Percentiles rank a stretch among this genome's conserved stretches.
Conservation (phyloP, 2,888 invertebrate genomes). For the Tortrix viridana region DNA sequence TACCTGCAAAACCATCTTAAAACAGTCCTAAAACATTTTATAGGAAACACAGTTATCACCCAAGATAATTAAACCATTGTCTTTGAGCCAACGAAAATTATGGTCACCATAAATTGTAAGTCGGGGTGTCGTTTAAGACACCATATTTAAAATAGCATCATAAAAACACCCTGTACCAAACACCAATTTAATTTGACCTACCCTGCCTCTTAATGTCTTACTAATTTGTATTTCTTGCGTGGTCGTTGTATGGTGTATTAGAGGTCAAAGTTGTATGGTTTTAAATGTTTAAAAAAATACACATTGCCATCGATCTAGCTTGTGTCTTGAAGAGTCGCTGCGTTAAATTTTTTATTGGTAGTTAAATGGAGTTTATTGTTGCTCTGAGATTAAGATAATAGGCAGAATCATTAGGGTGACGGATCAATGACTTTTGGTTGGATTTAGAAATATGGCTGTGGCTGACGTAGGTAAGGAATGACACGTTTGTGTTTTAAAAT, state of each 20-base stretch:
- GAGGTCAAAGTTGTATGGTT: conserved; percentile 56
- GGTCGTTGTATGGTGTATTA: conserved; percentile 23
- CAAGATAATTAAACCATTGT: conserved; percentile 81
- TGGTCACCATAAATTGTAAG: conserved; percentile 72
- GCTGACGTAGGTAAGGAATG: conserved; percentile 15
- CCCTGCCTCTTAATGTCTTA: conserved; percentile 33
- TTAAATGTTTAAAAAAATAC: conserved; percentile 60
- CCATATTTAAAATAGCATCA: conserved; percentile 79
- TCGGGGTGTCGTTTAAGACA: conserved; percentile 64
- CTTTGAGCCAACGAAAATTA: conserved; percentile 71
- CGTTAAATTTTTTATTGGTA: conserved; percentile 81
- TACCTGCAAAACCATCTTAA: conserved; percentile 56
- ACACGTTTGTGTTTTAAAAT: not conserved
- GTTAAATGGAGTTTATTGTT: conserved; percentile 77
- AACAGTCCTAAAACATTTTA: conserved; percentile 63
- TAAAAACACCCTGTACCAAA: conserved; percentile 68
- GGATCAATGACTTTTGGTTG: conserved; percentile 59
- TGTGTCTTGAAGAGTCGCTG: conserved; percentile 62
- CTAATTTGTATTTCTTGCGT: not conserved
- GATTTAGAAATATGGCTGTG: conserved; percentile 19
- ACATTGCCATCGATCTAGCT: conserved; percentile 65
- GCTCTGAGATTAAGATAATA: conserved; percentile 77
- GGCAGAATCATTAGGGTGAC: conserved; percentile 72
- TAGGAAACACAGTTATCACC: conserved; percentile 72
- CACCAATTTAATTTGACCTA: conserved; percentile 53